Conservation (phyloP, 2,888 invertebrate species). For the Drosophila niveifrons region DNA sequence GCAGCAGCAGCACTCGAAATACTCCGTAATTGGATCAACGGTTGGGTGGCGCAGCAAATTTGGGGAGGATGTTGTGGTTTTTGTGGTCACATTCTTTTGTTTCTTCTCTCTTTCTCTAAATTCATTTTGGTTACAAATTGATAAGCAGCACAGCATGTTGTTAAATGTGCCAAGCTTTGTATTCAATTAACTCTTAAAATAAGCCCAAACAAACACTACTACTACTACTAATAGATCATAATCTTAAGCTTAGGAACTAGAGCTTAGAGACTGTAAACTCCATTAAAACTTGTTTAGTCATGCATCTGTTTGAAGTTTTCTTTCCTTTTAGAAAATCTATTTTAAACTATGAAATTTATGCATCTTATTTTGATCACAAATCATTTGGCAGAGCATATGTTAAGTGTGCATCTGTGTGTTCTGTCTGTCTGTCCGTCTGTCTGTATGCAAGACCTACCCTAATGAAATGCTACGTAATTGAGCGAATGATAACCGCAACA, state of each 20-base stretch:
- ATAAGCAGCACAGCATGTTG: slow-evolving; percentile 21
- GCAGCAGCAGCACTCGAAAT: slow-evolving; percentile 25
- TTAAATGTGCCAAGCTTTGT: neutral
- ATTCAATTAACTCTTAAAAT: neutral
- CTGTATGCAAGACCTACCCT: slow-evolving; percentile 48
- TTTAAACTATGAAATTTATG: neutral
- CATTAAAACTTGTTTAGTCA: neutral
- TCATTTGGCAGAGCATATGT: slow-evolving; percentile 29
- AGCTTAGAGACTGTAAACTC: no score
- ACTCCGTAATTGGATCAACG: slow-evolving; percentile 56
- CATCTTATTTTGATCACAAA: slow-evolving; percentile 24
- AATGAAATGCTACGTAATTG: slow-evolving; percentile 55
- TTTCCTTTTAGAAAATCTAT: neutral
- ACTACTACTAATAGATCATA: neutral
- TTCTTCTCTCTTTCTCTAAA: slow-evolving; percentile 1
- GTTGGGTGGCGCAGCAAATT: slow-evolving; percentile 22
- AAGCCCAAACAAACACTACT: no score
- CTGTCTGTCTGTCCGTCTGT: neutral
- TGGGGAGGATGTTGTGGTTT: slow-evolving; percentile 73
- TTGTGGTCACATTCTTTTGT: slow-evolving; percentile 53
- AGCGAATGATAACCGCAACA: slow-evolving; percentile 64
- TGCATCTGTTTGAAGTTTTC: neutral
- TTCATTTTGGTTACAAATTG: slow-evolving; percentile 17
- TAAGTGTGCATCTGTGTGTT: slow-evolving; percentile 8
- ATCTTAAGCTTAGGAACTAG: no score